phyloP scores from a whole-genome alignment of 2,888 invertebrate genomes.

The Phaonia tiefii region DNA sequence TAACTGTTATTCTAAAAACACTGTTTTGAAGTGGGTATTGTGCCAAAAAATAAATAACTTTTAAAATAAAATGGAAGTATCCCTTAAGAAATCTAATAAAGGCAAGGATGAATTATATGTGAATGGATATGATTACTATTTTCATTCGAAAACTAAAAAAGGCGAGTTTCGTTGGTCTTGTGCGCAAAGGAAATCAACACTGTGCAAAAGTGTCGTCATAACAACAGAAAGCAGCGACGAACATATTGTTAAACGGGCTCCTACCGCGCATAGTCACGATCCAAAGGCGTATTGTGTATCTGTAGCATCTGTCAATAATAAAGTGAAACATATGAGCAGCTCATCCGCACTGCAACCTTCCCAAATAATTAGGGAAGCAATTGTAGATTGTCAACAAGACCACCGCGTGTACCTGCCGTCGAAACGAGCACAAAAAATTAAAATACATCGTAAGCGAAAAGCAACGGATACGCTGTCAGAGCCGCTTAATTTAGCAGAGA shows the following conservation, averaged over 20 bases:
- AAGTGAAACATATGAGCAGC: constrained; percentile 39
- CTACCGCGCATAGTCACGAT: constrained; percentile 43
- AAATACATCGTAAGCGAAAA: constrained; percentile 36
- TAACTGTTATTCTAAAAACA: neutral
- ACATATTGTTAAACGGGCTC: too few species aligned
- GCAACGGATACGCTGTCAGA: constrained; percentile 3
- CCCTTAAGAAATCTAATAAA: constrained; percentile 47
- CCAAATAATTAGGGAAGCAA: constrained; percentile 40
- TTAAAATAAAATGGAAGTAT: too few species aligned
- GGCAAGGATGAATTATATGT: constrained; percentile 36
- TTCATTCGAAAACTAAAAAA: too few species aligned
- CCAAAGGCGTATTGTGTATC: too few species aligned
- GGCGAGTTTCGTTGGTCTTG: too few species aligned
- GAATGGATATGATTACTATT: constrained; percentile 34
- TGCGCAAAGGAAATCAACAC: too few species aligned
- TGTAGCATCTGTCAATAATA: too few species aligned
- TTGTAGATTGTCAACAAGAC: constrained; percentile 38
- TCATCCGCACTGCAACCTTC: constrained; percentile 13
- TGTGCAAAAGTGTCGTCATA: too few species aligned
- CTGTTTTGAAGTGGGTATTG: too few species aligned
- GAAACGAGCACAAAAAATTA: constrained; percentile 52
- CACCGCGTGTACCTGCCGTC: constrained; percentile 46
- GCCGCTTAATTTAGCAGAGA: too few species aligned
- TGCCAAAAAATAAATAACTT: too few species aligned
- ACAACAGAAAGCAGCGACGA: too few species aligned